Conservation (phyloP, 2,888 invertebrate species). For the Tipula lateralis region DNA sequence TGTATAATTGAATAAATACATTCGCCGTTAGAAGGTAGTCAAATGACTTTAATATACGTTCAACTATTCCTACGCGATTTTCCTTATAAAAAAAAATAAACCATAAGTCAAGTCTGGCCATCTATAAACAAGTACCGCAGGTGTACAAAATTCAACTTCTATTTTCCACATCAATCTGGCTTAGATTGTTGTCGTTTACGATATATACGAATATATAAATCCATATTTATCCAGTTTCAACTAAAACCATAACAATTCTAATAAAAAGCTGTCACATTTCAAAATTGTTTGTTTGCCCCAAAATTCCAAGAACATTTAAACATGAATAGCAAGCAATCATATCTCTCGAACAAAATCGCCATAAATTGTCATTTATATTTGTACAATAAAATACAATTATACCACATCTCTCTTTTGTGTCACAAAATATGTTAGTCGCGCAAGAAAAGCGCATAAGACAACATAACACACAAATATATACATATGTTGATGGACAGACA, state of each 20-base stretch:
- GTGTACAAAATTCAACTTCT: background rate
- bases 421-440: background rate
- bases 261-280: background rate
- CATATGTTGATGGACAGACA: background rate
- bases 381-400: background rate
- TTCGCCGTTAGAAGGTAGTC: no score
- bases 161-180: background rate
- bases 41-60: no score
- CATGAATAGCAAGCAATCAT: background rate
- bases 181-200: background rate
- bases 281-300: background rate
- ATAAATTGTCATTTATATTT: background rate
- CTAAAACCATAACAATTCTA: background rate
- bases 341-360: background rate
- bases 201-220: background rate
- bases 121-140: background rate
- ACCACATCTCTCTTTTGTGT: background rate
- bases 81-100: no score
- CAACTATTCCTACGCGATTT: no score
- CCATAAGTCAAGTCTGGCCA: no score
- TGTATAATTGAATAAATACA: no score
- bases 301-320: background rate
- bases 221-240: background rate
- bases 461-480: background rate
- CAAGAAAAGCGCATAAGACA: background rate